Evolutionary conservation across 2,888 invertebrate genomes (phyloP).

Genomic region (Drosophila lacicola): DNA sequence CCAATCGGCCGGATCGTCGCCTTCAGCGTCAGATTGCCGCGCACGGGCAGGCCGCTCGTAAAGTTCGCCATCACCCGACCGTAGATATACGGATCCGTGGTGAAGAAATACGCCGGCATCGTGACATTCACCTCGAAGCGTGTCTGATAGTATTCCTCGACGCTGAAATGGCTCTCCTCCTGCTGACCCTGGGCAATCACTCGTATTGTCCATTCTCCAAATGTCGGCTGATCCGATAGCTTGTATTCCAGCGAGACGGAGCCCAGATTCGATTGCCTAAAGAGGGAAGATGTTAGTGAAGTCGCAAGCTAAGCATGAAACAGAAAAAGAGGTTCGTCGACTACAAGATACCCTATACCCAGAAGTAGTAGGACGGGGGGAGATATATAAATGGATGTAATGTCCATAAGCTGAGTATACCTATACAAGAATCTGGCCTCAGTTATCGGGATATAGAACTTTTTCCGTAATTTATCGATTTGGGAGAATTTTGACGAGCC

Average conservation of each 20-base stretch:
- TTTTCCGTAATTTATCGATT: too few species aligned
- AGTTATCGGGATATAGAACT: too few species aligned
- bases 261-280: slow-evolving; percentile 93
- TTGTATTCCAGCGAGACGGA: slow-evolving; percentile 96
- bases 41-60: slow-evolving; percentile 96
- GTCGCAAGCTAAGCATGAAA: background rate
- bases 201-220: slow-evolving; percentile 95
- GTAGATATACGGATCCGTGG: slow-evolving; percentile 92
- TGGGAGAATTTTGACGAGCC: too few species aligned
- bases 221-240: slow-evolving; percentile 95
- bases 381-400: too few species aligned
- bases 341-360: too few species aligned
- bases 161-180: slow-evolving; percentile 93
- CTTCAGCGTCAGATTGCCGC: slow-evolving; percentile 94
- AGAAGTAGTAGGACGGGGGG: too few species aligned
- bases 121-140: slow-evolving; percentile 97
- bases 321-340: background rate
- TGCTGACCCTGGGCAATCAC: slow-evolving; percentile 95
- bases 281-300: background rate
- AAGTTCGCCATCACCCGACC: slow-evolving; percentile 97
- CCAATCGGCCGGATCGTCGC: slow-evolving; percentile 91
- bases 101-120: slow-evolving; percentile 97
- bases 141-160: slow-evolving; percentile 98
- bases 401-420: too few species aligned
- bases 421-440: too few species aligned